A percentile compares a stretch with the other conserved stretches of the same genome.
Conservation (phyloP, 2,797 vertebrate genomes). For the Momotus momota region DNA sequence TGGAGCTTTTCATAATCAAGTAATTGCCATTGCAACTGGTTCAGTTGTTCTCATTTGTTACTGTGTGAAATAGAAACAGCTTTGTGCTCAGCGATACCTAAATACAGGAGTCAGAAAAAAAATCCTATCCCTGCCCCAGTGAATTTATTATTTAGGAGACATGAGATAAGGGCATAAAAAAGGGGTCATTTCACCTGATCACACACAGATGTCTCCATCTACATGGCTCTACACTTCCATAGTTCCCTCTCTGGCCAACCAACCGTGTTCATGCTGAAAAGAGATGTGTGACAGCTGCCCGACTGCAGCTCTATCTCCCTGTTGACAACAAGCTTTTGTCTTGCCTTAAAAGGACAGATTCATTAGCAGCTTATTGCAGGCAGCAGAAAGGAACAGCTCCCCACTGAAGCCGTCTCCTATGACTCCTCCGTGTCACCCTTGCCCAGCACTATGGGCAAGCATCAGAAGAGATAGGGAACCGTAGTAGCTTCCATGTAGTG, state of each 20-base stretch:
- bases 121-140: too few relatives aligned
- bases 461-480: background rate
- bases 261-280: background rate
- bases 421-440: fast-evolving
- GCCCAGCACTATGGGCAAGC: background rate
- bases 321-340: background rate
- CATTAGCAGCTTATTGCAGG: background rate
- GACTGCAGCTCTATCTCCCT: fast-evolving
- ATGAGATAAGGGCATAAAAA: background rate
- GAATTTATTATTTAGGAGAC: background rate
- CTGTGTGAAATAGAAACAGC: background rate
- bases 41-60: background rate
- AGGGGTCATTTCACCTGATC: background rate
- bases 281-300: background rate
- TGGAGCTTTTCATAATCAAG: background rate
- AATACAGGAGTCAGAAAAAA: background rate
- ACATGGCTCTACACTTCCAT: background rate
- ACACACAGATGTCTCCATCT: fast-evolving
- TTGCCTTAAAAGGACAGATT: background rate
- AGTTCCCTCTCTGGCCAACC: background rate
- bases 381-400: background rate
- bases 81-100: background rate
- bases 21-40: background rate
- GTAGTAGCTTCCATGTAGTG: background rate
- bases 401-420: background rate